A percentile compares a stretch with the other conserved stretches of the same genome.
Conservation (phyloP, 35 echinoderm and acorn worm species). For the Acanthaster planci region DNA sequence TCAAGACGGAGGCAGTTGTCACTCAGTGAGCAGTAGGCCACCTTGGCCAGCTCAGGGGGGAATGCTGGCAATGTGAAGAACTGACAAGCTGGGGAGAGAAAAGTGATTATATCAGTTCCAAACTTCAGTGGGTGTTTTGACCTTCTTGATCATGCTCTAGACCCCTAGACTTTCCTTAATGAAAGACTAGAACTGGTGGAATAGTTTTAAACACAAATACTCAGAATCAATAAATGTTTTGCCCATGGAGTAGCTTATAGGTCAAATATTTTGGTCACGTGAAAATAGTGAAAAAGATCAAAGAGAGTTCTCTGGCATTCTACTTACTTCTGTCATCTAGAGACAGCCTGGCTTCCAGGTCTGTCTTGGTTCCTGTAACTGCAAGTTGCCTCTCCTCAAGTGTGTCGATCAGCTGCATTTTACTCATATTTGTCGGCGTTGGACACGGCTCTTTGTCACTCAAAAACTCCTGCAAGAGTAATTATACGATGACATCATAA, state of each 20-base stretch:
- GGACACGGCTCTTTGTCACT: slow-evolving; percentile 29
- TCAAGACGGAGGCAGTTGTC: slow-evolving; percentile 41
- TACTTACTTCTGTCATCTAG: slow-evolving; percentile 22
- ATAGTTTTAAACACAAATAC: no score
- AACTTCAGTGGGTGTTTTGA: no score
- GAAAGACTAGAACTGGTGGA: no score
- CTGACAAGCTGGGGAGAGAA: background rate
- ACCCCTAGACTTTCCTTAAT: no score
- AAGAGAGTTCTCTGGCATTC: no score
- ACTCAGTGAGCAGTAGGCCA: slow-evolving; percentile 40
- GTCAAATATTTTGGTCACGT: no score
- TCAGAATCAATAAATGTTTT: no score
- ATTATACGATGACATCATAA: background rate
- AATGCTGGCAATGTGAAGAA: background rate
- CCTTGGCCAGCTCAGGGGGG: background rate
- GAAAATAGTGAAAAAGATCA: no score
- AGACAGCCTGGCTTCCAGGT: background rate
- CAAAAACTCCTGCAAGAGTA: background rate
- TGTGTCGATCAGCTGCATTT: background rate
- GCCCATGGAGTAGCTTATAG: no score
- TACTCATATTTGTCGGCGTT: background rate
- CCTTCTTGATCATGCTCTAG: no score
- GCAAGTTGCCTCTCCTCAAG: background rate
- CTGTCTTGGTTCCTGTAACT: background rate
- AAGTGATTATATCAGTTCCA: no score